These are phyloP conservation scores for Trachurus trachurus DNA, from an alignment of 2,797 vertebrate genomes.

Conservation along the genomic window DNA sequence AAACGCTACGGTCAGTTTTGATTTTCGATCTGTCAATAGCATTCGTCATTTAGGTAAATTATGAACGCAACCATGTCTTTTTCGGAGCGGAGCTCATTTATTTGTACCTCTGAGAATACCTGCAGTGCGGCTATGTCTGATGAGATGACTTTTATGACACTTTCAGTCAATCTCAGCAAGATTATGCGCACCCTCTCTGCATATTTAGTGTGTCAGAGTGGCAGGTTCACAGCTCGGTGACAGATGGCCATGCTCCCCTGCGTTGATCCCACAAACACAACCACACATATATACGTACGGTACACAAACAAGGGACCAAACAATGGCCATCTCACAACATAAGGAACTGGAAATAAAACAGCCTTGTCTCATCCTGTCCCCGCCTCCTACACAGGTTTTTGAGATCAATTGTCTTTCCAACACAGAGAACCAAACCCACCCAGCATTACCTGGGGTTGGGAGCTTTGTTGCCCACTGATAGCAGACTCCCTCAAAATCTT, in stretches of 20 bases:
- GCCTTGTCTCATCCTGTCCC: constrained; percentile 12
- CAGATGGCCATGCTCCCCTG: constrained; percentile 36
- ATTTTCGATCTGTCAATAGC: constrained; percentile 53
- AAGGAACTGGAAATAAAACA: constrained; percentile 42
- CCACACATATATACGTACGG: background rate
- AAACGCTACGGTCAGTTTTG: constrained; percentile 55
- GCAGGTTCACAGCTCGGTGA: constrained; percentile 44
- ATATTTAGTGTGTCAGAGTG: constrained; percentile 47
- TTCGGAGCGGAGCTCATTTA: constrained; percentile 57
- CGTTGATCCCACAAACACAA: constrained; percentile 49
- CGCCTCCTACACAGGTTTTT: constrained; percentile 39
- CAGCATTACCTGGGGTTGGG: background rate
- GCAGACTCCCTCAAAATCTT: constrained; percentile 20
- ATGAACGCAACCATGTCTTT: constrained; percentile 18
- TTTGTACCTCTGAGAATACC: constrained; percentile 43
- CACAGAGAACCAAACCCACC: background rate
- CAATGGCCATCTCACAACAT: constrained; percentile 14
- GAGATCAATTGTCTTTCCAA: constrained; percentile 34
- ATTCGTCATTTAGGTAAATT: constrained; percentile 60
- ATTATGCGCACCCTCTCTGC: constrained; percentile 29
- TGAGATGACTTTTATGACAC: constrained; percentile 56
- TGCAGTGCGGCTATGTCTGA: constrained; percentile 30
- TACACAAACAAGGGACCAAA: constrained; percentile 23
- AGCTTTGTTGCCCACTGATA: constrained; percentile 10
- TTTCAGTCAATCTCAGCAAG: constrained; percentile 23